Evolutionary conservation across 1,140 invertebrate species (phyloP).

Genomic region (Mamestra configurata): DNA sequence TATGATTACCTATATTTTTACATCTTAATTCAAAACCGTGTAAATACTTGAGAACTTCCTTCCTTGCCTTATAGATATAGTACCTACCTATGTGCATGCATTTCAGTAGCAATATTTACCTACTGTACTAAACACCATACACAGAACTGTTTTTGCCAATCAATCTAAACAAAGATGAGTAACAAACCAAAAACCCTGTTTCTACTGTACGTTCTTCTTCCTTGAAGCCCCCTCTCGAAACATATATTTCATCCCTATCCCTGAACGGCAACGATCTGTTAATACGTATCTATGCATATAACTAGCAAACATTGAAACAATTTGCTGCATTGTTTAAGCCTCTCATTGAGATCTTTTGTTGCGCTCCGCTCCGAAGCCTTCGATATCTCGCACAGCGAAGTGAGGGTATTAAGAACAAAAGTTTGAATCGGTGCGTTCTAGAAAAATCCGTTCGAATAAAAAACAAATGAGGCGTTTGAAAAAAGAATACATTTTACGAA

Average conservation of each 20-base stretch:
- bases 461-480: background rate
- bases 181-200: background rate
- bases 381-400: background rate
- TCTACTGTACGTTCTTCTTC: background rate
- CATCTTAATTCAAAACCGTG: too few relatives aligned
- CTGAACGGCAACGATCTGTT: slow-evolving; percentile 1
- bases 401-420: slow-evolving; percentile 5
- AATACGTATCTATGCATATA: slow-evolving; percentile 18
- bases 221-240: slow-evolving; percentile 1
- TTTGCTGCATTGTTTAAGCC: slow-evolving; percentile 31
- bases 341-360: slow-evolving; percentile 28
- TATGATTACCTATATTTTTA: too few relatives aligned
- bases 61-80: too few relatives aligned
- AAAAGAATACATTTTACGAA: background rate
- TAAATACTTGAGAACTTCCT: too few relatives aligned
- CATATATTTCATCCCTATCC: slow-evolving; percentile 2
- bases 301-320: slow-evolving; percentile 26
- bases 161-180: background rate
- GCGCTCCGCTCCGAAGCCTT: slow-evolving; percentile 11
- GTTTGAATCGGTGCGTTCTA: slow-evolving; percentile 17
- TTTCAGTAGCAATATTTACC: too few relatives aligned
- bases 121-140: background rate
- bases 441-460: background rate
- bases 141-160: background rate
- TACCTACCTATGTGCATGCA: too few relatives aligned